Conservation (phyloP, 1,140 invertebrate genomes). For the Argopecten irradians region DNA sequence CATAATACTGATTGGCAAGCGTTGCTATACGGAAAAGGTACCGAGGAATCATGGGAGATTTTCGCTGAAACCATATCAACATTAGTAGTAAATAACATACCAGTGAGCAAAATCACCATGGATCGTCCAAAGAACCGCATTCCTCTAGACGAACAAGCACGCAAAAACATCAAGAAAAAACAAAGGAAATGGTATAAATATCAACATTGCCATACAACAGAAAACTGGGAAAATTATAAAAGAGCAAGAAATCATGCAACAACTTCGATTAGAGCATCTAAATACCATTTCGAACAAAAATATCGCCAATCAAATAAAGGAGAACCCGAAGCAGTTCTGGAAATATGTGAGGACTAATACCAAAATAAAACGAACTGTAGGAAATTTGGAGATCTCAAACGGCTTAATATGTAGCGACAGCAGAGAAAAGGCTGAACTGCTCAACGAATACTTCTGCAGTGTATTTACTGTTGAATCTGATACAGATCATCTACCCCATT, state of each 20-base stretch:
- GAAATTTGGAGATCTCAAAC: not conserved
- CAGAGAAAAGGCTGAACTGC: not conserved
- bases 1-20: not conserved
- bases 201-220: not conserved
- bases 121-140: not conserved
- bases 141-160: not conserved
- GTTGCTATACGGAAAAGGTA: not conserved
- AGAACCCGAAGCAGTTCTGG: not conserved
- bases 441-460: not conserved
- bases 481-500: no score
- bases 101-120: not conserved
- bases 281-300: not conserved
- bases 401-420: not conserved
- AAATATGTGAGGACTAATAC: not conserved
- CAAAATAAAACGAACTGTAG: not conserved
- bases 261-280: not conserved
- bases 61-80: not conserved
- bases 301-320: not conserved
- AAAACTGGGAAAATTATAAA: not conserved
- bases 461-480: no score
- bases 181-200: slow-evolving; percentile 32
- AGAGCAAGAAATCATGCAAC: not conserved
- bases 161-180: slow-evolving; percentile 23
- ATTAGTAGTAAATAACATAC: slow-evolving; percentile 11
- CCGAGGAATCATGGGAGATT: not conserved